A percentile compares a stretch with the other conserved stretches of the same genome.
Conservation (phyloP, 2,888 invertebrate species). For the Bruchidius siliquastri region DNA sequence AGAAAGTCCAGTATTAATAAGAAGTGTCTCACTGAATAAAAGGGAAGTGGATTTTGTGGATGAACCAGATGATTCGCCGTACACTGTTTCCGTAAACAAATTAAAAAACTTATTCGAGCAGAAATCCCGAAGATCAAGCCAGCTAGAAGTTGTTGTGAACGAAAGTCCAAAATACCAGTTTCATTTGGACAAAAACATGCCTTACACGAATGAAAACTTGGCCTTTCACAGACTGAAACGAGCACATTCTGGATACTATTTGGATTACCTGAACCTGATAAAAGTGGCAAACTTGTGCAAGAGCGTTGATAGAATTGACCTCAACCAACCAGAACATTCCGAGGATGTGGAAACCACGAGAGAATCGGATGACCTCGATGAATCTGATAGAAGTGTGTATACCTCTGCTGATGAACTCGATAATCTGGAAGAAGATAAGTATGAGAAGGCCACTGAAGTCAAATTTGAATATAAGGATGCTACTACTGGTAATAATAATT, state of each 20-base stretch:
- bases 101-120: constrained; percentile 21
- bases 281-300: constrained; percentile 7
- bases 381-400: neutral
- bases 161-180: neutral
- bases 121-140: constrained; percentile 12
- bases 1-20: neutral
- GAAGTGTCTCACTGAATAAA: neutral
- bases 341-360: neutral
- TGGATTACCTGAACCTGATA: constrained; percentile 8
- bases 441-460: neutral
- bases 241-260: constrained; percentile 9
- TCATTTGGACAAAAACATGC: constrained; percentile 3
- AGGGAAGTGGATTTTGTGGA: neutral
- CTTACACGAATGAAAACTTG: constrained; percentile 9
- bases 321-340: neutral
- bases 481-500: neutral
- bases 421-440: neutral
- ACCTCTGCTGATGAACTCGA: neutral
- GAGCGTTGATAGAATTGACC: constrained; percentile 2
- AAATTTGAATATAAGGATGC: neutral
- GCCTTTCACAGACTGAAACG: constrained; percentile 4
- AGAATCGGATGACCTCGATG: neutral
- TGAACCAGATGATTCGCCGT: neutral
- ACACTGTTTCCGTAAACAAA: constrained; percentile 19
- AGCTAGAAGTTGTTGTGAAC: constrained; percentile 6